A percentile compares a stretch with the other conserved stretches of the same genome.
Conservation (phyloP, 2,113 vertebrate species). For the Callaeas wilsoni region DNA sequence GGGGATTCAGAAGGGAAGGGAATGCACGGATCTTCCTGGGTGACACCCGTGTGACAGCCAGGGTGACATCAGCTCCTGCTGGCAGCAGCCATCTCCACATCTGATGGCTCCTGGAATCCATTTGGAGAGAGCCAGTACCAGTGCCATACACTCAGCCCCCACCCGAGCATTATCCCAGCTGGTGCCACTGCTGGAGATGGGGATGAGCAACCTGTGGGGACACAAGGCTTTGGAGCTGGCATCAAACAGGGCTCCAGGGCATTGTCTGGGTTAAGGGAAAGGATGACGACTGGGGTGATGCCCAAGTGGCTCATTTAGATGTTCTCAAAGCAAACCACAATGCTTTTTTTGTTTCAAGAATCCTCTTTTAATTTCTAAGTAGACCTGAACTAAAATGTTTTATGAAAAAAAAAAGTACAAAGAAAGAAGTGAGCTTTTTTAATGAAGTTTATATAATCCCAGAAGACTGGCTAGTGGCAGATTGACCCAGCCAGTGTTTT, state of each 20-base stretch:
- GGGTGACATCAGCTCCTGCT: not conserved
- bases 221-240: not conserved
- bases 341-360: not conserved
- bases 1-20: not conserved
- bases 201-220: not conserved
- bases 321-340: not conserved
- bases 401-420: not conserved
- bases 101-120: rapidly evolving
- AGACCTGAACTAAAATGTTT: not conserved
- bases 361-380: not conserved
- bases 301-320: not conserved
- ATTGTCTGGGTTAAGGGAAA: not conserved
- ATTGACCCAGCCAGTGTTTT: constrained; percentile 33
- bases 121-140: not conserved
- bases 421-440: not conserved
- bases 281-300: rapidly evolving
- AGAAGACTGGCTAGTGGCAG: constrained; percentile 9
- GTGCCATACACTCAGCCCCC: not conserved
- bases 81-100: not conserved
- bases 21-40: rapidly evolving
- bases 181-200: rapidly evolving
- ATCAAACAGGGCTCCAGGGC: not conserved
- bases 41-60: rapidly evolving
- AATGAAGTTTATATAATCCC: not conserved
- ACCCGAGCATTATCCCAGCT: not conserved